Evolutionary conservation across 2,113 vertebrate genomes (phyloP).

Genomic region (Ophiodon elongatus): DNA sequence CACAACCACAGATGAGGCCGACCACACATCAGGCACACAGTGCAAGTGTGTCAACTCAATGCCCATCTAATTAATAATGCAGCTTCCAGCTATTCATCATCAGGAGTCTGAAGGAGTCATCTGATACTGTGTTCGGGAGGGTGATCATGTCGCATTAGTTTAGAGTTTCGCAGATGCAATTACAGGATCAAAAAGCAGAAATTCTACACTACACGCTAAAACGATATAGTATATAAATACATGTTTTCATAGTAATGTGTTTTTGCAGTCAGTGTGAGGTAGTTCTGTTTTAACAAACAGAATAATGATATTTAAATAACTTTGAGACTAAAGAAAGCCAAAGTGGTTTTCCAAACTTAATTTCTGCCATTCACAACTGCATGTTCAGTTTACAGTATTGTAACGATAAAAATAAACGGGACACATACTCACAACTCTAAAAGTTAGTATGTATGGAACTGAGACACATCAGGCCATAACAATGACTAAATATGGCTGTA

Average conservation of each 20-base stretch:
- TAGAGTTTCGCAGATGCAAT: constrained; percentile 1
- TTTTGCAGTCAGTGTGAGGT: neutral
- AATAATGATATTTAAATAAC: neutral
- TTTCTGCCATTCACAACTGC: constrained; percentile 1
- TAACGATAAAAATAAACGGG: neutral
- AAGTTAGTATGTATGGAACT: neutral
- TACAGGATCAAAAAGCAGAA: neutral
- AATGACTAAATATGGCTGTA: neutral
- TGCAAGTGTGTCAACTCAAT: constrained; percentile 46
- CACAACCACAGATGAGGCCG: constrained; percentile 40
- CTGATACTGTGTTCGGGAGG: constrained; percentile 19
- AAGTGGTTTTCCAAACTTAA: neutral
- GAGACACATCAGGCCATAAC: neutral
- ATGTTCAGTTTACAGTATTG: neutral
- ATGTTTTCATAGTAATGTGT: neutral
- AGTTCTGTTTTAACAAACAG: neutral
- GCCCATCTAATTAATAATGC: constrained; percentile 67
- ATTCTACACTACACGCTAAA: neutral
- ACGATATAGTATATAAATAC: neutral
- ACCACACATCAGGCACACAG: constrained; percentile 52
- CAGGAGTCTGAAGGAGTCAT: constrained; percentile 37
- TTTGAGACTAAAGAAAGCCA: constrained; percentile 9
- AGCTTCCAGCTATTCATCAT: constrained; percentile 57
- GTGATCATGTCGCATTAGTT: constrained; percentile 25
- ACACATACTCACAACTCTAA: neutral